Percentiles rank a stretch among this genome's conserved stretches.
Evolutionary conservation across 1,140 invertebrate species (phyloP).

Genomic region (Galleria mellonella): DNA sequence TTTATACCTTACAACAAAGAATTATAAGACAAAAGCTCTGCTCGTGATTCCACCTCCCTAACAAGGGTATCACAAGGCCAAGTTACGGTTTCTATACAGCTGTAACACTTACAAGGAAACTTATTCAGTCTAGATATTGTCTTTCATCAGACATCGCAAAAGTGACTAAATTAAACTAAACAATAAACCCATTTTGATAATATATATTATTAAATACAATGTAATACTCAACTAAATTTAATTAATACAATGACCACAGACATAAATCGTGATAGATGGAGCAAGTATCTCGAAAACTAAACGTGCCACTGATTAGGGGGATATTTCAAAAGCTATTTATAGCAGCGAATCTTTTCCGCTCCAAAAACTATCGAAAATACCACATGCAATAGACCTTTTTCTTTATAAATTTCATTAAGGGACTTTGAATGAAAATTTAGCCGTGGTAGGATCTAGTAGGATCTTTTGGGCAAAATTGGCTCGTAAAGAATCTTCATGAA

Average conservation of each 20-base stretch:
- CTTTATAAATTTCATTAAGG: too few relatives aligned
- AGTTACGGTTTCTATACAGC: constrained; percentile 24
- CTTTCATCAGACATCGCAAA: constrained; percentile 53
- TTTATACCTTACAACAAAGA: constrained; percentile 47
- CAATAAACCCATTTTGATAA: constrained; percentile 38
- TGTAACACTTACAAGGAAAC: constrained; percentile 43
- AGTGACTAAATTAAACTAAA: constrained; percentile 49
- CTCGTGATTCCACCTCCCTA: constrained; percentile 20
- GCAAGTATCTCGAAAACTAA: too few relatives aligned
- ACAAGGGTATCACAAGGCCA: constrained; percentile 31
- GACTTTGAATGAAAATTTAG: too few relatives aligned
- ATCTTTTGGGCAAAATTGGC: too few relatives aligned
- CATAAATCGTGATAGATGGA: too few relatives aligned
- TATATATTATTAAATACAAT: constrained; percentile 32
- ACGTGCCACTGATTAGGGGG: too few relatives aligned
- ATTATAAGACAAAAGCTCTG: constrained; percentile 24
- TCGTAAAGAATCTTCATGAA: too few relatives aligned
- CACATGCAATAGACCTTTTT: too few relatives aligned
- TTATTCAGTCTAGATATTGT: constrained; percentile 65
- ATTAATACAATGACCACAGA: constrained; percentile 35
- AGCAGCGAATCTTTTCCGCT: too few relatives aligned
- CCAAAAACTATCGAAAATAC: too few relatives aligned
- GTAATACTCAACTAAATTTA: constrained; percentile 53
- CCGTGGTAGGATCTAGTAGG: too few relatives aligned
- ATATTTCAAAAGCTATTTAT: too few relatives aligned